These are phyloP conservation scores for Cephus nigrinus DNA, from an alignment of 2,888 invertebrate species.

Conservation along the genomic window DNA sequence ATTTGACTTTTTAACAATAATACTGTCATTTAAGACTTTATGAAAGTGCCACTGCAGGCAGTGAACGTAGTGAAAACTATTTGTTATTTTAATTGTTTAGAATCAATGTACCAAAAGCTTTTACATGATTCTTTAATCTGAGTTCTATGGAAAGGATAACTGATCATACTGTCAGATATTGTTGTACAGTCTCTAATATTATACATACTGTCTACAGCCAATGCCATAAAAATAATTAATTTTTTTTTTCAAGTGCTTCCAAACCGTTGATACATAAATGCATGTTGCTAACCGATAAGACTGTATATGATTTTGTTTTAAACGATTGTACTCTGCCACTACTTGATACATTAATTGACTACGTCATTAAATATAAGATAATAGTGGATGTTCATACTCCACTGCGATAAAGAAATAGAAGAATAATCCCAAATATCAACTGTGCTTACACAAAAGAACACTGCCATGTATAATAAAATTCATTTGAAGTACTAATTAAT, in stretches of 20 bases:
- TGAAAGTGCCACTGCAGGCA: neutral
- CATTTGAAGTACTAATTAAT: neutral
- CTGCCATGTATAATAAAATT: neutral
- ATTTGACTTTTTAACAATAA: neutral
- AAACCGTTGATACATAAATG: neutral
- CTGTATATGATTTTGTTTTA: neutral
- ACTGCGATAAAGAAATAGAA: neutral
- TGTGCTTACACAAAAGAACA: neutral
- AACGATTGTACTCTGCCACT: neutral
- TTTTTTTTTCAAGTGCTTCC: neutral
- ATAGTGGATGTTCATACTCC: neutral
- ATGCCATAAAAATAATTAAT: neutral
- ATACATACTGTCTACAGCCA: neutral
- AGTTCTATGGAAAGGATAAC: neutral
- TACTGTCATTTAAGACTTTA: neutral
- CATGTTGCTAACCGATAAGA: neutral
- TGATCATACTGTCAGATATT: neutral
- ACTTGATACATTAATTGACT: neutral
- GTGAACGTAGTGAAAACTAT: neutral
- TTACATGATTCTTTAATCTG: neutral
- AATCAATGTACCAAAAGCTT: neutral
- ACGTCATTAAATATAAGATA: neutral
- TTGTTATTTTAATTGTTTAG: neutral
- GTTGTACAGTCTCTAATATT: neutral
- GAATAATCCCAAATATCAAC: neutral